Evolutionary conservation across 1,140 invertebrate species (phyloP).

Genomic region (Tenebrio molitor): DNA sequence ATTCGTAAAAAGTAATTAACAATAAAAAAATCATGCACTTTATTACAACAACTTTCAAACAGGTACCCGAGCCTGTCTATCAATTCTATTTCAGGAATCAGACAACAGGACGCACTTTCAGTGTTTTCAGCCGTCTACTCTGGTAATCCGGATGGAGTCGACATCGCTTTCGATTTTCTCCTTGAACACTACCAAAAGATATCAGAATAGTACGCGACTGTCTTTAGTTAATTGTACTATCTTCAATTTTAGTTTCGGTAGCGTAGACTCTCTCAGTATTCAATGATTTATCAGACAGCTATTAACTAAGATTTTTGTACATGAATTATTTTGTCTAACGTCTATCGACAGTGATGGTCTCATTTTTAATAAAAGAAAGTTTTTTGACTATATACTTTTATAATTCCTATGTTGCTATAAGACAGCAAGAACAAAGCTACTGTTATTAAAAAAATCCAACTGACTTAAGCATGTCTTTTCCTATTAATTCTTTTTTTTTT

Average conservation of each 20-base stretch:
- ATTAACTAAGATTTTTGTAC: too few species aligned
- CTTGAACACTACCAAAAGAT: constrained; percentile 65
- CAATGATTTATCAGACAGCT: too few species aligned
- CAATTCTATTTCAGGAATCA: constrained; percentile 1
- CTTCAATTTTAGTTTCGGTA: not conserved
- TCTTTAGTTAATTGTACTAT: not conserved
- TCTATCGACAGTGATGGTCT: too few species aligned
- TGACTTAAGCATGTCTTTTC: too few species aligned
- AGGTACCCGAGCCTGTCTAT: not conserved
- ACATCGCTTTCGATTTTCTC: constrained; percentile 68
- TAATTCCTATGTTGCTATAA: too few species aligned
- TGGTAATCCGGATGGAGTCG: constrained; percentile 66
- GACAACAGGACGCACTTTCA: constrained; percentile 48
- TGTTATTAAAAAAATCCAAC: too few species aligned
- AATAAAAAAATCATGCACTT: too few species aligned
- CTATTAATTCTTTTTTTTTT: too few species aligned
- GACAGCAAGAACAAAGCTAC: too few species aligned
- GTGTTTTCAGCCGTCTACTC: constrained; percentile 66
- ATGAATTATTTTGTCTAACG: too few species aligned
- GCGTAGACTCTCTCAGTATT: not conserved
- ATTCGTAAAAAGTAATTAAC: not conserved
- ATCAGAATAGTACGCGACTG: constrained; percentile 65
- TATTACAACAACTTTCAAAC: not conserved
- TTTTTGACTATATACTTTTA: too few species aligned
- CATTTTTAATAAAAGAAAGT: too few species aligned